Conservation (phyloP, 1,140 invertebrate genomes). For the Diorhabda elongata region DNA sequence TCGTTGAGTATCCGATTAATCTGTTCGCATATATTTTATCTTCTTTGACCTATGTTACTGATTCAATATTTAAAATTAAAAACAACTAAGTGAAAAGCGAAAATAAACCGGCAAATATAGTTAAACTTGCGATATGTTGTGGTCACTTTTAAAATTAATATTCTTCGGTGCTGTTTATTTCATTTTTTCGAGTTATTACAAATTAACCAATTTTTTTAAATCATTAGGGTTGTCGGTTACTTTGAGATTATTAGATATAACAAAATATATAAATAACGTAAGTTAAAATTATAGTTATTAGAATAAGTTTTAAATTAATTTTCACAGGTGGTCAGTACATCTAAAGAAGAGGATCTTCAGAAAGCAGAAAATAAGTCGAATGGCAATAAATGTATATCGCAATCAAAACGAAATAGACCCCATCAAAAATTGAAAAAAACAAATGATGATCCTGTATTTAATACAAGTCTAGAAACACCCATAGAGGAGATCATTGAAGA, state of each 20-base stretch:
- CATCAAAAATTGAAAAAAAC: constrained; percentile 18
- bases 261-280: constrained; percentile 6
- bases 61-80: background rate
- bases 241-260: constrained; percentile 21
- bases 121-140: background rate
- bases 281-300: background rate
- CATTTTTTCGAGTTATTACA: background rate
- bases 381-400: background rate
- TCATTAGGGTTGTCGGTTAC: constrained; percentile 8
- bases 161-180: background rate
- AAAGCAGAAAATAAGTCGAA: background rate
- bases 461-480: constrained; percentile 30
- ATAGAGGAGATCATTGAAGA: constrained; percentile 36
- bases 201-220: background rate
- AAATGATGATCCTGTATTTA: constrained; percentile 30
- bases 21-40: background rate
- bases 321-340: constrained; percentile 5
- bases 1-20: background rate
- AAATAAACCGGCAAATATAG: background rate
- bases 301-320: background rate
- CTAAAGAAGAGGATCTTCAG: constrained; percentile 4
- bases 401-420: constrained; percentile 4
- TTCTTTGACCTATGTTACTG: background rate
- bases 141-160: background rate
- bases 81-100: background rate